Base-by-base conservation (phyloP, 2,113 vertebrate species). In the Chamaea fasciata region DNA sequence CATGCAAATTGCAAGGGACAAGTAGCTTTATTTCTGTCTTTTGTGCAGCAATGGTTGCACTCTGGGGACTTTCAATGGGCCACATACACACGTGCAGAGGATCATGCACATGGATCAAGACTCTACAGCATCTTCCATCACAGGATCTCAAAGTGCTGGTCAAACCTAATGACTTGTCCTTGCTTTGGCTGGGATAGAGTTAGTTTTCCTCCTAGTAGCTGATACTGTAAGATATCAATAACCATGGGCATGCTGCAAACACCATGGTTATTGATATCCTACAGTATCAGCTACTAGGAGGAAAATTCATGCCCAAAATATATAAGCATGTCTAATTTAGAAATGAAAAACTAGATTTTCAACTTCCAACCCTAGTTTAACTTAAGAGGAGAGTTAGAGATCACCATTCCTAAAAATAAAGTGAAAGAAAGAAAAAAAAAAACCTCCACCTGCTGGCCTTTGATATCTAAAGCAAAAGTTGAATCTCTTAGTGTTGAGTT, bases 401-500 rank as follows among this genome's bases (percentile, higher is more conserved):
- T 23, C 37, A 50, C 27, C 23, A 55, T 50, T 35, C 14, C n/a
- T 50, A 33, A 73, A 90, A 75, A 65, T 23, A 50, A 90, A 77
- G 14, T 31, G 6, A 15, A 53, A 70, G n/a, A 41, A 50, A 33
- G 2, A 0, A 22, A 6, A 7, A 16, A 19, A n/a, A 22, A 6
- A 31, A 13, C 8, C 13, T 12, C 27, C 35, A 52, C 31, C 23
- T 70, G 52, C 15, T 87, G 35, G 12, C 33, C 26, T 59, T 49
- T 78, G 27, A 33, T n/a, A 56, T 52, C 53, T 68, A 71, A 75
- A 91, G n/a, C 18, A 89, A 35, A 52, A 31, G 41, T 24, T 78
- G 64, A n/a, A 30, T 50, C 28, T 73, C 31, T n/a, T 46, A 28
- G 7, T 62, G 7, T 50, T 47, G 31, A 55, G 19, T 52, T 74